Conservation (phyloP, 2,888 invertebrate species). For the Dendrolimus pini region DNA sequence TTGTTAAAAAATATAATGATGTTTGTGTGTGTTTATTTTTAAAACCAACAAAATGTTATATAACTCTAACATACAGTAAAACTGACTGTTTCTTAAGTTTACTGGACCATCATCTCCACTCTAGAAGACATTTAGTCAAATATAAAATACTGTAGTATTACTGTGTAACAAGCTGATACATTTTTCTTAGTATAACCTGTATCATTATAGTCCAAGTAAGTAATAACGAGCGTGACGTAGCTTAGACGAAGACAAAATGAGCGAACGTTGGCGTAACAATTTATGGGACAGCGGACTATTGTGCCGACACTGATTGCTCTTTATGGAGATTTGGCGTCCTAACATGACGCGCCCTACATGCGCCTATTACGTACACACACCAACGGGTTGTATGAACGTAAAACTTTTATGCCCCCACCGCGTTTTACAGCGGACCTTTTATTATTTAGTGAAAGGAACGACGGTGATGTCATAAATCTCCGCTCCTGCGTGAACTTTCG, state of each 20-base stretch:
- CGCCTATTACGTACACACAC: slow-evolving; percentile 54
- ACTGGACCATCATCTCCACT: too few relatives aligned
- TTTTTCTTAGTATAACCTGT: neutral
- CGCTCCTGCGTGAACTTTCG: slow-evolving; percentile 75
- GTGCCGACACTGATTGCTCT: slow-evolving; percentile 68
- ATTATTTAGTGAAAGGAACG: slow-evolving; percentile 76
- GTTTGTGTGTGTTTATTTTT: too few relatives aligned
- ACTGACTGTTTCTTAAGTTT: too few relatives aligned
- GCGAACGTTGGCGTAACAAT: slow-evolving; percentile 48
- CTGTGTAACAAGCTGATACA: neutral
- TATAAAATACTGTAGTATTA: too few relatives aligned
- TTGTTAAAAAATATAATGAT: too few relatives aligned
- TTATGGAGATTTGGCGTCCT: slow-evolving; percentile 66
- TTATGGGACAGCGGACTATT: slow-evolving; percentile 55
- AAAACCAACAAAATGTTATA: too few relatives aligned
- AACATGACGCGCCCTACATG: slow-evolving; percentile 49
- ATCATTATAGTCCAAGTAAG: neutral
- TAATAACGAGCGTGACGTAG: neutral
- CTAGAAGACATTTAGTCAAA: too few relatives aligned
- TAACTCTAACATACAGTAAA: too few relatives aligned
- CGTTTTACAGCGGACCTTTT: slow-evolving; percentile 75
- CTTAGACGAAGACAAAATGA: slow-evolving; percentile 32
- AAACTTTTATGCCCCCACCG: slow-evolving; percentile 71
- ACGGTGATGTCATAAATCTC: slow-evolving; percentile 76
- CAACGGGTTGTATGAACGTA: slow-evolving; percentile 73